These are phyloP conservation scores for Ibidorhyncha struthersii DNA, from an alignment of 2,113 vertebrate genomes.

Conservation along the genomic window DNA sequence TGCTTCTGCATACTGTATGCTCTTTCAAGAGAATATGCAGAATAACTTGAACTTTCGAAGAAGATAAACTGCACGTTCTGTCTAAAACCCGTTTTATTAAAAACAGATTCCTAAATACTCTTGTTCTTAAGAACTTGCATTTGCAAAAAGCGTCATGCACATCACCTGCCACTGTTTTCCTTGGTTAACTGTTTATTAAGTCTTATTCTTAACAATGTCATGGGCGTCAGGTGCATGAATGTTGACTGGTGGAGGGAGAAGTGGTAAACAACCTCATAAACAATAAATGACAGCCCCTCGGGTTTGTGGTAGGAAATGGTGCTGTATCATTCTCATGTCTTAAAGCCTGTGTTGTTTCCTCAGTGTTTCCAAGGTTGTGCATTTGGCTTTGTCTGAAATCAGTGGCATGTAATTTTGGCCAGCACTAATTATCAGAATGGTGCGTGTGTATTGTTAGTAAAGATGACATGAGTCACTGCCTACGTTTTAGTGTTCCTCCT, in stretches of 20 bases:
- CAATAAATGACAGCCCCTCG: neutral
- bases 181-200: neutral
- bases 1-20: neutral
- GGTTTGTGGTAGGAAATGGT: neutral
- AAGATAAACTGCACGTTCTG: neutral
- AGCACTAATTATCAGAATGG: neutral
- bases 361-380: neutral
- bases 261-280: neutral
- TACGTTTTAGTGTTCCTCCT: neutral
- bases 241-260: neutral
- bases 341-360: conserved; percentile 2
- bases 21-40: neutral
- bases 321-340: neutral
- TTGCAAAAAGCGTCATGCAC: neutral
- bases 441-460: neutral
- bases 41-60: neutral
- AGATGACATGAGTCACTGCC: neutral
- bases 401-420: neutral
- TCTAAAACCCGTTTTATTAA: neutral
- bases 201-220: neutral
- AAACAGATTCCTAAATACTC: neutral
- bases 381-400: neutral
- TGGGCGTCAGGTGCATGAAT: neutral
- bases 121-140: neutral
- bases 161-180: neutral